phyloP scores from a whole-genome alignment of 2,113 vertebrate genomes.

The Centropristis striata region DNA sequence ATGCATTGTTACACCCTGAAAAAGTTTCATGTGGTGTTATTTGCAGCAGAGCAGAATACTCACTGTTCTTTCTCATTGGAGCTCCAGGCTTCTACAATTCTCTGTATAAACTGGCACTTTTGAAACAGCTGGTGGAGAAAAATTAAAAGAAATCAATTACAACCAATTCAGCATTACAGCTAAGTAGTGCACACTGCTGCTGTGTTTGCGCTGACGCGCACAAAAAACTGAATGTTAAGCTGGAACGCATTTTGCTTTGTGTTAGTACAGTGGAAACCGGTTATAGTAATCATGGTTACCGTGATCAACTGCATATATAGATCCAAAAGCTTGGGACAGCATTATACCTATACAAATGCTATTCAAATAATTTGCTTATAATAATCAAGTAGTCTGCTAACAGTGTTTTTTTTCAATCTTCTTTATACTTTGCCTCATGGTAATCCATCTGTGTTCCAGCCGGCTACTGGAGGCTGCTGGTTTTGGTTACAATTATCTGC shows the following conservation, averaged over 20 bases:
- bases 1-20: neutral
- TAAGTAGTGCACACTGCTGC: neutral
- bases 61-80: conserved; percentile 98
- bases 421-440: too few relatives aligned
- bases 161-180: neutral
- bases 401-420: too few relatives aligned
- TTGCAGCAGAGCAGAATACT: conserved; percentile 77
- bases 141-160: neutral
- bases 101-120: conserved; percentile 97
- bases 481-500: too few relatives aligned
- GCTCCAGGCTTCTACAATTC: conserved; percentile 97
- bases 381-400: too few relatives aligned
- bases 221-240: neutral
- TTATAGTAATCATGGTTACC: too few relatives aligned
- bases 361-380: too few relatives aligned
- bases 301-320: too few relatives aligned
- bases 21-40: neutral
- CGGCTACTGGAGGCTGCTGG: too few relatives aligned
- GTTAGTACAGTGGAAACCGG: too few relatives aligned
- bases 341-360: too few relatives aligned
- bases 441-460: too few relatives aligned
- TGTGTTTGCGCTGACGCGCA: neutral
- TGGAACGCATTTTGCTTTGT: neutral
- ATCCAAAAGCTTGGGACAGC: too few relatives aligned
- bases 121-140: conserved; percentile 90